A percentile compares a stretch with the other conserved stretches of the same genome.
These are phyloP conservation scores for Ostrea edulis DNA, from an alignment of 1,140 invertebrate species.

Conservation along the genomic window DNA sequence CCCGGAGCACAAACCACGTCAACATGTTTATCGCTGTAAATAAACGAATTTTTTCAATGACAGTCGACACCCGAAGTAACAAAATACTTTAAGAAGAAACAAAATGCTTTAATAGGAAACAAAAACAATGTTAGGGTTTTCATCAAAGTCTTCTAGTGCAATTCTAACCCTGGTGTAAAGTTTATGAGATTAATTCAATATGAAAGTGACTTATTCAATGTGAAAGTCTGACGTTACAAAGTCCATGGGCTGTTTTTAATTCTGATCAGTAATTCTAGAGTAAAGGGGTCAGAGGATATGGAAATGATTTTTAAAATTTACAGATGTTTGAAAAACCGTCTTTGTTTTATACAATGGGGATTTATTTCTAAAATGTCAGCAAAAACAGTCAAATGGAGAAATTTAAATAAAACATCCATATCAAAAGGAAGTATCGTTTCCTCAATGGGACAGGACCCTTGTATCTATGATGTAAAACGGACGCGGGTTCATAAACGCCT, in stretches of 20 bases:
- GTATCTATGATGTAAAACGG: slow-evolving; percentile 16
- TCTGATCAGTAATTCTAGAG: not conserved
- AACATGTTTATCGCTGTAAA: not conserved
- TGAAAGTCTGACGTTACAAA: not conserved
- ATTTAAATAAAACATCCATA: slow-evolving; percentile 5
- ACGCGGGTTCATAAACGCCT: not conserved
- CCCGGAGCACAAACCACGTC: not conserved
- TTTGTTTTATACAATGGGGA: slow-evolving; percentile 14
- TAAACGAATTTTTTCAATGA: not conserved
- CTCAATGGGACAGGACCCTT: not conserved
- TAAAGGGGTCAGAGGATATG: not conserved
- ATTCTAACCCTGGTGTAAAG: not conserved
- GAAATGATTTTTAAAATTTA: not conserved
- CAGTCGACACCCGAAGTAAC: slow-evolving; percentile 1
- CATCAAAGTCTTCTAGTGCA: not conserved
- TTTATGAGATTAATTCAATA: not conserved
- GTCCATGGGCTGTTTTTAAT: not conserved
- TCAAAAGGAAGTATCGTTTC: slow-evolving; percentile 18
- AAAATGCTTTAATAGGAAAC: not conserved
- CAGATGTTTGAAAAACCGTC: not conserved
- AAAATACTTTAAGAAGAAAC: not conserved
- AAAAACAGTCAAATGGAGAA: not conserved
- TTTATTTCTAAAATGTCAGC: slow-evolving; percentile 20
- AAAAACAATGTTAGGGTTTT: not conserved
- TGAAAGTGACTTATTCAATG: not conserved